Evolutionary conservation across 2,113 vertebrate species (phyloP).

Genomic region (Leucosticte australis): DNA sequence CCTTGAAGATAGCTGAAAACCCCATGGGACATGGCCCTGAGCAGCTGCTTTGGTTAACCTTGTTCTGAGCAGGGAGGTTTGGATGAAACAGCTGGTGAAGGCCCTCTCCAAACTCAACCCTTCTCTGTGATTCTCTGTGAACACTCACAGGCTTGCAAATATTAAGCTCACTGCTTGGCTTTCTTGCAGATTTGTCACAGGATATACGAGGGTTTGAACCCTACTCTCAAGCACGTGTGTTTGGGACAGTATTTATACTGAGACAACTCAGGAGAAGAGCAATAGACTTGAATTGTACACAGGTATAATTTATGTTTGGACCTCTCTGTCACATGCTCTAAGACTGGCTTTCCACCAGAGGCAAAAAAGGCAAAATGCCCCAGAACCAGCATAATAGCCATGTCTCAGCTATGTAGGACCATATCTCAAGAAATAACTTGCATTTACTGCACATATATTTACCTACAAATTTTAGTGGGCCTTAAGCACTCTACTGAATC

Average conservation of each 20-base stretch:
- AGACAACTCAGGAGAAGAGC: background rate
- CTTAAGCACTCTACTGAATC: background rate
- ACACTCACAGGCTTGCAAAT: background rate
- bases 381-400: background rate
- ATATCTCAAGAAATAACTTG: background rate
- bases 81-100: background rate
- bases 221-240: background rate
- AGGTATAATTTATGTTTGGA: background rate
- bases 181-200: background rate
- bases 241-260: background rate
- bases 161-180: background rate
- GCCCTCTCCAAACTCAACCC: background rate
- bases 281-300: background rate
- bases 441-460: background rate
- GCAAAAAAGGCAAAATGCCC: background rate
- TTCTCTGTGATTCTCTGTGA: background rate
- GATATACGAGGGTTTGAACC: background rate
- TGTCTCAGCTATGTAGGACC: background rate
- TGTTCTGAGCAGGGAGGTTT: background rate
- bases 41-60: background rate
- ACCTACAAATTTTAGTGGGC: background rate
- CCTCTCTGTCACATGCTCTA: background rate
- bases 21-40: fast-evolving
- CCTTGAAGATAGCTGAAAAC: background rate
- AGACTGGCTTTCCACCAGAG: background rate